Percentiles rank a stretch among this genome's conserved stretches.
Evolutionary conservation across 53 echinoderm and acorn worm genomes (phyloP).

Genomic region (Henricia sp.): DNA sequence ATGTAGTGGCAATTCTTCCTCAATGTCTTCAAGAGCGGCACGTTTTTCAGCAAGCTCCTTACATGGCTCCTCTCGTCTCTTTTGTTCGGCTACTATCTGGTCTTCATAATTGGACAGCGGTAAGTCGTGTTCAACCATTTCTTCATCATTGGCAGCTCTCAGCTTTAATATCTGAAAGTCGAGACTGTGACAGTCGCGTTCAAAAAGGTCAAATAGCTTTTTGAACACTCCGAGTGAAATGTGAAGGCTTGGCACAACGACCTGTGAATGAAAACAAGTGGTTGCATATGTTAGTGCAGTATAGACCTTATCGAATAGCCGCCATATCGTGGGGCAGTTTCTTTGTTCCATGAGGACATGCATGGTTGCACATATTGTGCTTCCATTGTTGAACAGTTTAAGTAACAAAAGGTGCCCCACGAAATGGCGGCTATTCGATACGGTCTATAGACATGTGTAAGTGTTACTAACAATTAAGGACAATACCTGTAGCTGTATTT

Average conservation of each 20-base stretch:
- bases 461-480: not conserved
- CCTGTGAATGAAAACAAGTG: not conserved
- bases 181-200: constrained; percentile 15
- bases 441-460: not conserved
- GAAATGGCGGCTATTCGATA: too few species aligned
- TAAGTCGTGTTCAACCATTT: not conserved
- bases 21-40: not conserved
- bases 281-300: not conserved
- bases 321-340: too few species aligned
- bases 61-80: not conserved
- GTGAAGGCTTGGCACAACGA: constrained; percentile 23
- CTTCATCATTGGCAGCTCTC: constrained; percentile 1
- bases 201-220: constrained; percentile 41
- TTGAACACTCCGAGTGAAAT: constrained; percentile 46
- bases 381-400: not conserved
- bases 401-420: too few species aligned
- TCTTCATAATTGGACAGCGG: constrained; percentile 1
- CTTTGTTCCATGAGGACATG: too few species aligned
- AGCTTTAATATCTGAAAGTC: constrained; percentile 14
- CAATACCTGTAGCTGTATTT: not conserved
- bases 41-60: constrained; percentile 4
- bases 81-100: not conserved
- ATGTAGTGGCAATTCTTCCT: constrained; percentile 35
- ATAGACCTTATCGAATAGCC: not conserved
- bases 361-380: not conserved